Evolutionary conservation across 2,888 invertebrate genomes (phyloP).

Genomic region (Cryptocephalus primarius): DNA sequence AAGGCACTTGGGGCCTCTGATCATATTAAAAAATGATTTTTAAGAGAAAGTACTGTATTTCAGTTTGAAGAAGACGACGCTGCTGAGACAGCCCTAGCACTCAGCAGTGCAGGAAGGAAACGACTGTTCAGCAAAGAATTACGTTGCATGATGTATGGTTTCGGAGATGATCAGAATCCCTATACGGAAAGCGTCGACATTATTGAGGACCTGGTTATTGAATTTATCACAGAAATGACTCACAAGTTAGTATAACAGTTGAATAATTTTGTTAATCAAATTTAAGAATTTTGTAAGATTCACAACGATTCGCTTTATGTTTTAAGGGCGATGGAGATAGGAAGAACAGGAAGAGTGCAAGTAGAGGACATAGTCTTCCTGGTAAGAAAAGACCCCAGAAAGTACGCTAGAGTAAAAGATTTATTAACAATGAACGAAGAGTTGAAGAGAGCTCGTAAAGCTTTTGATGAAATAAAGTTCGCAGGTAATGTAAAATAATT

Average conservation of each 20-base stretch:
- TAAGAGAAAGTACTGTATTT: constrained; percentile 20
- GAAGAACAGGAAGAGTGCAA: constrained; percentile 90
- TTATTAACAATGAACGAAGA: constrained; percentile 98
- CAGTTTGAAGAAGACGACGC: constrained; percentile 58
- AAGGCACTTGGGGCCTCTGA: too few species aligned
- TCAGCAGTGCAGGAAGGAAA: constrained; percentile 55
- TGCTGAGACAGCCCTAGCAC: constrained; percentile 55
- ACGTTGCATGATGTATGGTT: constrained; percentile 98
- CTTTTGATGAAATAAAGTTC: constrained; percentile 98
- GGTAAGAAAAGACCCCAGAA: constrained; percentile 90
- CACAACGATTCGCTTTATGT: background rate
- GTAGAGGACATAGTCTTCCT: constrained; percentile 96
- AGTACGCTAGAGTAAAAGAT: constrained; percentile 96
- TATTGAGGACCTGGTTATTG: constrained; percentile 93
- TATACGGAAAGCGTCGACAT: constrained; percentile 98
- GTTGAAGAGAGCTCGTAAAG: constrained; percentile 94
- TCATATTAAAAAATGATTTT: too few species aligned
- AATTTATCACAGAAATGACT: constrained; percentile 92
- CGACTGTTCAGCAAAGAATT: constrained; percentile 84
- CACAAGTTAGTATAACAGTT: constrained; percentile 46
- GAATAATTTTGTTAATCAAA: background rate
- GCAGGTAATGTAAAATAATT: constrained; percentile 55
- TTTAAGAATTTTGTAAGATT: background rate
- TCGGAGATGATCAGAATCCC: constrained; percentile 98
- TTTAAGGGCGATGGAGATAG: constrained; percentile 89